phyloP scores from a whole-genome alignment of 2,797 vertebrate genomes.

The Macrochelys suwanniensis region DNA sequence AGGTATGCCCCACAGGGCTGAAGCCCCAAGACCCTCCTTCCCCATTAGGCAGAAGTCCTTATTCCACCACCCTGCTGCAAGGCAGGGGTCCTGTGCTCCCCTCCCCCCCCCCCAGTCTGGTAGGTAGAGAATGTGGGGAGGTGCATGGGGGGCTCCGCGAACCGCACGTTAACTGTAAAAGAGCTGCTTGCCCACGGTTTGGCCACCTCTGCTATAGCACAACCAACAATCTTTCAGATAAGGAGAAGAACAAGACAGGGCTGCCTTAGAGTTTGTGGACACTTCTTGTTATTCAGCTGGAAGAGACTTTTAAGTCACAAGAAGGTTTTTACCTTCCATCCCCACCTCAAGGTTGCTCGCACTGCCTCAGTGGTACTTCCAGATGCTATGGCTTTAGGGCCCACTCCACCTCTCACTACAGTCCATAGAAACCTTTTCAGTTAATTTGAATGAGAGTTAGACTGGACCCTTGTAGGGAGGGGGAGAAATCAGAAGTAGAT shows the following conservation, averaged over 20 bases:
- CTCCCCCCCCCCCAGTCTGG: too few species aligned
- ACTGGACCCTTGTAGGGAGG: not conserved
- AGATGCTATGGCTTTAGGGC: not conserved
- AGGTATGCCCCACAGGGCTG: too few species aligned
- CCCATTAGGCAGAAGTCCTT: too few species aligned
- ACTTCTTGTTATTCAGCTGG: constrained; percentile 9
- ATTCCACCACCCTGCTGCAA: too few species aligned
- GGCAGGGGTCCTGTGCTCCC: too few species aligned
- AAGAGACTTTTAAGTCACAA: constrained; percentile 10
- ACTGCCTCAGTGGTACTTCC: not conserved
- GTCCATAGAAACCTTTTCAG: not conserved
- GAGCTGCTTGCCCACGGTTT: too few species aligned
- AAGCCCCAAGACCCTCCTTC: too few species aligned
- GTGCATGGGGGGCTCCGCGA: too few species aligned
- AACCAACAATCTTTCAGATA: not conserved
- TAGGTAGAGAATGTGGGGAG: too few species aligned
- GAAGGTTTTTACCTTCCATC: not conserved
- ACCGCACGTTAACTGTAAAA: too few species aligned
- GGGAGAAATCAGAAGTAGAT: constrained; percentile 41
- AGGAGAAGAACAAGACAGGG: not conserved
- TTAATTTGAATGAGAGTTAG: constrained; percentile 41
- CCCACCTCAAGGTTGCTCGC: not conserved
- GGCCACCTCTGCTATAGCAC: not conserved
- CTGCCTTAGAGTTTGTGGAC: not conserved
- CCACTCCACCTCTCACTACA: not conserved